Percentiles rank a stretch among this genome's conserved stretches.
phyloP scores from a whole-genome alignment of 2,888 invertebrate genomes.

The Acleris holmiana region DNA sequence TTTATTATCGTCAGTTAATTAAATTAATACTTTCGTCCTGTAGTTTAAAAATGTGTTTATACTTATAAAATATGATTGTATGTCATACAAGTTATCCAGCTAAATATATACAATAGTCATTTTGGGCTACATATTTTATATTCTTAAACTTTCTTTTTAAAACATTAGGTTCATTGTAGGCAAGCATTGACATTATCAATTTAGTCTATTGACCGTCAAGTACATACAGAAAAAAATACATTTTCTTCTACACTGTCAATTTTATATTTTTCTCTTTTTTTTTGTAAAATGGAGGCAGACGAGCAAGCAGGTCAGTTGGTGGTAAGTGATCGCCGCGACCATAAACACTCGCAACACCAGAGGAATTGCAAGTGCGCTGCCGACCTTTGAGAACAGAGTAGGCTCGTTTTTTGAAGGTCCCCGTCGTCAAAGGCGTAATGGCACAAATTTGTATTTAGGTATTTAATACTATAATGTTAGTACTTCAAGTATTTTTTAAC shows the following conservation, averaged over 20 bases:
- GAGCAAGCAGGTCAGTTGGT: too few species aligned
- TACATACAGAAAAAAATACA: slow-evolving; percentile 40
- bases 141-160: slow-evolving; percentile 52
- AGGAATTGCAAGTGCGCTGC: too few species aligned
- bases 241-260: slow-evolving; percentile 1
- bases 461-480: too few species aligned
- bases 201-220: slow-evolving; percentile 52
- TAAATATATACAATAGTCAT: slow-evolving; percentile 80
- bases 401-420: too few species aligned
- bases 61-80: slow-evolving; percentile 66
- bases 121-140: slow-evolving; percentile 66
- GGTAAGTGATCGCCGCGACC: too few species aligned
- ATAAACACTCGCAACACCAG: too few species aligned
- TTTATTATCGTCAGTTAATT: slow-evolving; percentile 76
- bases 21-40: slow-evolving; percentile 74
- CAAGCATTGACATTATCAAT: slow-evolving; percentile 70
- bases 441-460: too few species aligned
- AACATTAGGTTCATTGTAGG: slow-evolving; percentile 64
- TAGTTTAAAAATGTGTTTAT: slow-evolving; percentile 64
- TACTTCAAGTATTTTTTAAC: too few species aligned
- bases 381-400: too few species aligned
- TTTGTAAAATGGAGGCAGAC: too few species aligned
- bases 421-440: too few species aligned
- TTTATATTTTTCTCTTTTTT: too few species aligned
- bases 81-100: slow-evolving; percentile 66